Conservation (phyloP, 2,888 invertebrate genomes). For the Acholoe squamosa region DNA sequence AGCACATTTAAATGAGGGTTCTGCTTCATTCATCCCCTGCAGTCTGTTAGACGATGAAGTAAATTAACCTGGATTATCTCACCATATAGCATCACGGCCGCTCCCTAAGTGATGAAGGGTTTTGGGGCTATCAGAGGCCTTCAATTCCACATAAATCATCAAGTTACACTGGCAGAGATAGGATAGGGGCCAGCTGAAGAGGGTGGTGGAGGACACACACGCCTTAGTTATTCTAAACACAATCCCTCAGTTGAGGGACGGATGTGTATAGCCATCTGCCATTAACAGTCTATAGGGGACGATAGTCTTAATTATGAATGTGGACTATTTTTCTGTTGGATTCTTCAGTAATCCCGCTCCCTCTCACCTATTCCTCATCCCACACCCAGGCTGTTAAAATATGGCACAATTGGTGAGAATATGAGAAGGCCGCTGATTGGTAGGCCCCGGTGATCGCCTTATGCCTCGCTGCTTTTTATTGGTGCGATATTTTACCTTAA, state of each 20-base stretch:
- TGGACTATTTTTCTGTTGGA: too few relatives aligned
- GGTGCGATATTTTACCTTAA: slow-evolving; percentile 56
- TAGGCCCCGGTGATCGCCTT: neutral
- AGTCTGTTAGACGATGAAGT: neutral
- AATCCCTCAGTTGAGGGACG: too few relatives aligned
- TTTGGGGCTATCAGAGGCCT: neutral
- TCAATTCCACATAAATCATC: neutral
- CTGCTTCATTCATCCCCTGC: neutral
- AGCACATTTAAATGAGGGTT: neutral
- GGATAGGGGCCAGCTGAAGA: too few relatives aligned
- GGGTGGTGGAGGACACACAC: too few relatives aligned
- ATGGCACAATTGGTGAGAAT: slow-evolving; percentile 6
- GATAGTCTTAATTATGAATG: too few relatives aligned
- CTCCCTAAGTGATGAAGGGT: neutral
- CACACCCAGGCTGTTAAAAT: neutral
- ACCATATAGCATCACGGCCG: neutral
- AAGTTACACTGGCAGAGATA: neutral
- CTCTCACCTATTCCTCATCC: too few relatives aligned
- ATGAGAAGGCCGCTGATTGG: slow-evolving; percentile 18
- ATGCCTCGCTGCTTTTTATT: slow-evolving; percentile 44
- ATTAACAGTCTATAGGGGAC: too few relatives aligned
- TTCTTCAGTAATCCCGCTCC: too few relatives aligned
- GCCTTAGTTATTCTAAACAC: too few relatives aligned
- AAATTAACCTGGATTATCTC: neutral
- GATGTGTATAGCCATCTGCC: too few relatives aligned